Base-by-base conservation (phyloP, 2,888 invertebrate genomes). In the Cosmorhoe ocellata region DNA sequence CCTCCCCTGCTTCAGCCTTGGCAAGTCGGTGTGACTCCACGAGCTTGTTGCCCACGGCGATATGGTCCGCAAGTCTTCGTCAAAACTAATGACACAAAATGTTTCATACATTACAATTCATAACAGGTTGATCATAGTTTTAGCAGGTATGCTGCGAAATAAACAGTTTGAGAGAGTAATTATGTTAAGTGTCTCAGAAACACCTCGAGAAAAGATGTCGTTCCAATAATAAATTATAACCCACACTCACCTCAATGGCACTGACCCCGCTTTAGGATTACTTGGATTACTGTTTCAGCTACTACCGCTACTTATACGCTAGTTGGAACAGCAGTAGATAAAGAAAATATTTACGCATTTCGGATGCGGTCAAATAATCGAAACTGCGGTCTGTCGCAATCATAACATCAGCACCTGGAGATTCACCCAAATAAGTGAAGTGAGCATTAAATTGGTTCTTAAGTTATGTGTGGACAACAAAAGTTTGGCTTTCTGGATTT, bases 1-100 rank as follows among this genome's bases (percentile, higher is more conserved):
- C 88, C 94, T 92, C 57, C 96, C 95, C 74, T 94, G 91, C 59
- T 93, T 93, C 58, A 96, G 80, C 42, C 95, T 88, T 13, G 93
- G 93, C 64, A 96, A 86, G 71, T 96, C 96, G 4, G 95, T 96
- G 74, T 96, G 95, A 64, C 94, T 94, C 94, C 94, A 95, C 48
- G 92, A 93, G 73, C 93, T 94, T 57, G 92, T 92, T 36, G 94
- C 93, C 94, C 94, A 95, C n/a, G 94, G 95, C 31, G 92, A 91
- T 71, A 94, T 91, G 51, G 93, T 93, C 53, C 94, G 91, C 58
- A 95, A 83, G 71, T 95, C 93, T 73, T 92, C 93, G 63, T 92
- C 92, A 68, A 93, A 93, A 65, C 92, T 91, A 66, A 46, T 43
- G 42, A 52, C 55, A 56, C 44, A 59, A 24, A 58, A 46, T 55